Evolutionary conservation across 2,797 vertebrate genomes (phyloP).

Genomic region (Erpetoichthys calabaricus): DNA sequence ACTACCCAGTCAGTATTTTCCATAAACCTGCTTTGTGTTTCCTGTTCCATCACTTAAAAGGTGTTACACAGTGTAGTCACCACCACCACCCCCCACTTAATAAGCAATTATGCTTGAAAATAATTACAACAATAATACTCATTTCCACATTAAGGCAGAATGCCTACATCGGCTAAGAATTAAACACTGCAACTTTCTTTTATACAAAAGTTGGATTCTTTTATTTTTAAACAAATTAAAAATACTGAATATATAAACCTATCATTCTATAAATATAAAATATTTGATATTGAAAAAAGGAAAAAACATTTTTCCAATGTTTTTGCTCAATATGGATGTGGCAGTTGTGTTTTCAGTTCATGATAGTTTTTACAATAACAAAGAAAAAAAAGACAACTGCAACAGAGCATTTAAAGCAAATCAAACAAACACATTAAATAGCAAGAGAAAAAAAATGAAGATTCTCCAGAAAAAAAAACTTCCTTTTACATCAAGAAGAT

Average conservation of each 20-base stretch:
- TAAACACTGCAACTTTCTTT: conserved; percentile 29
- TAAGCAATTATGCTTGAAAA: background rate
- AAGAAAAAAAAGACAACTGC: no score
- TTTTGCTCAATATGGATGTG: conserved; percentile 44
- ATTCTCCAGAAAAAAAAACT: background rate
- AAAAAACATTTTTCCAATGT: conserved; percentile 46
- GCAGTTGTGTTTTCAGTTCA: background rate
- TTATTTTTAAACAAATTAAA: conserved; percentile 74
- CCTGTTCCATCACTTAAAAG: no score
- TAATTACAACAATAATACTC: no score
- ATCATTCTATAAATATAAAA: conserved; percentile 94
- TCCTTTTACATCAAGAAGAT: no score
- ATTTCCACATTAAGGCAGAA: no score
- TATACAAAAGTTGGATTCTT: conserved; percentile 72
- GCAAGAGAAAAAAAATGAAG: background rate
- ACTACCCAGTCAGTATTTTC: no score
- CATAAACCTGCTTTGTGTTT: no score
- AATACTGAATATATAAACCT: conserved; percentile 74
- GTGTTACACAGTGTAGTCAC: no score
- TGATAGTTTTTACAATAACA: no score
- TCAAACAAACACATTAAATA: conserved; percentile 2
- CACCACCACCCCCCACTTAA: no score
- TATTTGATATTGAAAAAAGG: conserved; percentile 76
- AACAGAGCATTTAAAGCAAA: no score
- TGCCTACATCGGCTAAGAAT: background rate